Percentiles rank a stretch among this genome's conserved stretches.
These are phyloP conservation scores for Notechis scutatus DNA, from an alignment of 2,113 vertebrate species.

Conservation along the genomic window DNA sequence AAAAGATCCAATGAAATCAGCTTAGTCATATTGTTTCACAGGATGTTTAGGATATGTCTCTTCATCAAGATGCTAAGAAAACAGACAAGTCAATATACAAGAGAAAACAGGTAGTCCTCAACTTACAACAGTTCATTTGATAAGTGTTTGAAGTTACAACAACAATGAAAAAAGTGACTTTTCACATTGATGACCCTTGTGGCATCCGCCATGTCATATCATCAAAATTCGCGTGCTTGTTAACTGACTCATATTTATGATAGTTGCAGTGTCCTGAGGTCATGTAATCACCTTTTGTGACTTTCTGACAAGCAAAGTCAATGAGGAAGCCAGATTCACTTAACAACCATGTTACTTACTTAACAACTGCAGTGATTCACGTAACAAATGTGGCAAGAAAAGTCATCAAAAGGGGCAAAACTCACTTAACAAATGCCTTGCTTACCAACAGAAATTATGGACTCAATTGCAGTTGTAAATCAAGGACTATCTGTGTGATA, in stretches of 20 bases:
- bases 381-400: background rate
- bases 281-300: background rate
- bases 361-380: background rate
- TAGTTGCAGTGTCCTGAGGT: background rate
- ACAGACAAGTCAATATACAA: background rate
- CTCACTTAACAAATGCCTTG: background rate
- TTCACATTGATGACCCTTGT: background rate
- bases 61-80: background rate
- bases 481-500: background rate
- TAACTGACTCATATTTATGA: background rate
- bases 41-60: background rate
- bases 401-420: background rate
- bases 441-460: background rate
- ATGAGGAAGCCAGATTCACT: background rate
- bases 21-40: background rate
- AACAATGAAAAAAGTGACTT: background rate
- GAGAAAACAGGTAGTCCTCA: background rate
- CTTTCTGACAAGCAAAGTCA: background rate
- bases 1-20: background rate
- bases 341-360: background rate
- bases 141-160: background rate
- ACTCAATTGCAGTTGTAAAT: background rate
- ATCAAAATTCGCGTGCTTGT: background rate
- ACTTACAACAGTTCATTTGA: background rate
- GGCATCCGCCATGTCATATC: background rate